Evolutionary conservation across 1,140 invertebrate species (phyloP), one percentile per base, ranked within the genome.

Genomic region (Stegodyphus dumicola): DNA sequence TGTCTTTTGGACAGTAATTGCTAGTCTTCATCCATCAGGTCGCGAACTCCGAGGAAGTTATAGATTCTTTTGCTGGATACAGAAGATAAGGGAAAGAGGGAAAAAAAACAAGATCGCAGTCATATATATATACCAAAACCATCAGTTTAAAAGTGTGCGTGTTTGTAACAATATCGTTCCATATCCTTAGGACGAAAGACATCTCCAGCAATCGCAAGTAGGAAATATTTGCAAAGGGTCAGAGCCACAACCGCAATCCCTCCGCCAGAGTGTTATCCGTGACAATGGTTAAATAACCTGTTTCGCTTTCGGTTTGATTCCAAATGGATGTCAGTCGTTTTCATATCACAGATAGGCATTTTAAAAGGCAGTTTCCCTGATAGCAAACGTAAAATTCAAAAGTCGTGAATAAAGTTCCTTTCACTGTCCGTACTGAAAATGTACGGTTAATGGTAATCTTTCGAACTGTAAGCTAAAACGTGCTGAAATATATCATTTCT

Each of bases 251-350:
- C 53, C 48, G 33, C 17, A 13, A 49, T 17, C 5, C 7, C 15
- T 33, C 51, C n/a, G 33, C 51, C 9, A 60, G 52, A 18, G 65
- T 10, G 49, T 18, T 52, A 69, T 9, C 78, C 78, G 15, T 73
- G 78, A 80, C 69, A 80, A 80, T 71, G 69, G n/a, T 9, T 18
- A 80, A 80, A 80, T 80, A 80, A 80, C 78, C 67, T 71, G 78
- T 60, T 80, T 49, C 48, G 69, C 48, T 18, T 60, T 10, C 69
- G 15, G 18, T 70, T 60, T 70, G 17, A 69, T 79, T 79, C 51
- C 9, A 70, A 79, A 79, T 67, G 66, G 77, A 79, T 56, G 66
- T 79, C 75, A 66, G 33, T 66, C 75, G 33, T 65, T 53, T 79
- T 79, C 65, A 54, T 79, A 79, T 79, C 77, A 79, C 53, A 65